Percentiles rank a stretch among this genome's conserved stretches.
These are phyloP conservation scores for Scaptomyza parva DNA, from an alignment of 2,888 invertebrate species.

Conservation along the genomic window DNA sequence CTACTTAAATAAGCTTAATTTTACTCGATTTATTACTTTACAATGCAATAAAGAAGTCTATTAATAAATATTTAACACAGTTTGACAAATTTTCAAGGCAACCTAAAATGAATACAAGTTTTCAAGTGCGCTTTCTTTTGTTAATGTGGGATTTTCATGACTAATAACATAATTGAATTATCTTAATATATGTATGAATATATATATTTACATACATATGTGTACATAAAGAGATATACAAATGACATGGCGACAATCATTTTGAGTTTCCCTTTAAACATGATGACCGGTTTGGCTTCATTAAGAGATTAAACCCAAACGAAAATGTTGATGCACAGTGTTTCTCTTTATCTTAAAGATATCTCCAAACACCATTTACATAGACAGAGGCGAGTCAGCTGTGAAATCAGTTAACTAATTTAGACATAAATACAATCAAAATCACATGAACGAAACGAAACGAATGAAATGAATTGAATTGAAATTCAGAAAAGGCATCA, in stretches of 20 bases:
- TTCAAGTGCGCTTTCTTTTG: no score
- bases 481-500: slow-evolving; percentile 25
- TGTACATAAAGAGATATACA: neutral
- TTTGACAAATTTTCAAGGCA: neutral
- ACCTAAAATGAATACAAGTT: neutral
- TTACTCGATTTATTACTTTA: slow-evolving; percentile 1
- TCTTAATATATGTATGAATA: slow-evolving; percentile 5
- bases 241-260: slow-evolving; percentile 11
- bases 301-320: slow-evolving; percentile 45
- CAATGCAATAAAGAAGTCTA: slow-evolving; percentile 3
- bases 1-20: neutral
- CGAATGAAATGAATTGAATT: neutral
- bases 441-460: slow-evolving; percentile 15
- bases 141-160: neutral
- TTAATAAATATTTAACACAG: no score
- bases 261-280: neutral
- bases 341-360: slow-evolving; percentile 9
- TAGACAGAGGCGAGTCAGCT: slow-evolving; percentile 31
- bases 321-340: slow-evolving; percentile 28
- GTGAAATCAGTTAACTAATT: slow-evolving; percentile 61
- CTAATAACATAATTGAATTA: slow-evolving; percentile 30
- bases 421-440: slow-evolving; percentile 43
- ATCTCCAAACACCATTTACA: slow-evolving; percentile 38
- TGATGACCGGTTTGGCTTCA: slow-evolving; percentile 17
- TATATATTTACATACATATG: neutral